Percentiles rank a stretch among this genome's conserved stretches.
Conservation (phyloP, 1,140 invertebrate genomes). For the Atta cephalotes region DNA sequence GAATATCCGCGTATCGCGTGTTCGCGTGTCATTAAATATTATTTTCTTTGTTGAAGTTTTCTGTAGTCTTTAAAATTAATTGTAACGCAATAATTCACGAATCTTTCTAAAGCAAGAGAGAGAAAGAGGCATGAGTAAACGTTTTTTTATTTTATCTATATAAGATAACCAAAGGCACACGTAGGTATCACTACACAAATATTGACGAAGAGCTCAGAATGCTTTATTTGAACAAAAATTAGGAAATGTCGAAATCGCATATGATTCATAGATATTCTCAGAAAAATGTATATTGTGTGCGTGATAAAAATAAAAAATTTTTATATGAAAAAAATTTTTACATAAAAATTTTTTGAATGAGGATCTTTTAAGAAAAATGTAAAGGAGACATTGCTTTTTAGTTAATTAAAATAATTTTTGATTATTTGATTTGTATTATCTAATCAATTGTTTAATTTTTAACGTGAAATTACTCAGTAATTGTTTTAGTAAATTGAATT, state of each 20-base stretch:
- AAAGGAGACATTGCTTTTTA: background rate
- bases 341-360: background rate
- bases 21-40: background rate
- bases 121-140: background rate
- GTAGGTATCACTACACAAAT: background rate
- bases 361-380: background rate
- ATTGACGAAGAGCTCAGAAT: background rate
- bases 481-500: slow-evolving; percentile 19
- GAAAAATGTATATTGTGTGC: background rate
- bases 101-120: background rate
- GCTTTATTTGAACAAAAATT: background rate
- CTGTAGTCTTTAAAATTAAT: background rate
- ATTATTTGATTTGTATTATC: background rate
- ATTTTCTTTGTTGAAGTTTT: background rate
- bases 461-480: slow-evolving; percentile 14
- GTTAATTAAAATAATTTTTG: background rate
- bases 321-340: too few species aligned
- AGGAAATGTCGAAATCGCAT: background rate
- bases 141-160: slow-evolving; percentile 1
- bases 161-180: background rate
- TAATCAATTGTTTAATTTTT: background rate
- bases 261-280: background rate
- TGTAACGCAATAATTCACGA: background rate
- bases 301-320: background rate
- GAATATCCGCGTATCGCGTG: slow-evolving; percentile 11